Evolutionary conservation across 2,113 vertebrate genomes (phyloP).

Genomic region (Emberiza fucata): DNA sequence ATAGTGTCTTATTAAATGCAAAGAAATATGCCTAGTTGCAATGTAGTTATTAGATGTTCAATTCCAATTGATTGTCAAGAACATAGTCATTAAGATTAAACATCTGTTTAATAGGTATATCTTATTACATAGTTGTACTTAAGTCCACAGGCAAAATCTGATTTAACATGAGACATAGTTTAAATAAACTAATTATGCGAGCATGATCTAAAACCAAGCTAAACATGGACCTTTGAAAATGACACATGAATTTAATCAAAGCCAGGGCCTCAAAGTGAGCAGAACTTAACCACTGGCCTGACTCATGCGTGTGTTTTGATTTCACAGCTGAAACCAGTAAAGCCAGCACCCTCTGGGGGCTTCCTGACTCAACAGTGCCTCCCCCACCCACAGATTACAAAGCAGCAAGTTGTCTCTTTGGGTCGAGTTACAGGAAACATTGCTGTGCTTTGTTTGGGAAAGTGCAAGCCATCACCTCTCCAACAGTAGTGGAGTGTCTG

Average conservation of each 20-base stretch:
- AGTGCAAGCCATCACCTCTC: constrained; percentile 17
- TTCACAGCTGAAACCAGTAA: constrained; percentile 68
- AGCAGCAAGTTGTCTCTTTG: constrained; percentile 47
- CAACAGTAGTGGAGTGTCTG: not conserved
- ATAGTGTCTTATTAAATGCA: constrained; percentile 68
- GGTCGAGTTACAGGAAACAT: constrained; percentile 55
- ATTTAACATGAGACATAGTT: constrained; percentile 79
- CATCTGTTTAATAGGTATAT: constrained; percentile 82
- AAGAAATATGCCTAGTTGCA: constrained; percentile 65
- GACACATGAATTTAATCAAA: constrained; percentile 81
- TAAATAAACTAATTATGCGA: constrained; percentile 83
- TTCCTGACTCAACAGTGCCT: constrained; percentile 28
- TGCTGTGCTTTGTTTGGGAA: constrained; percentile 30
- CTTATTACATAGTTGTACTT: constrained; percentile 77
- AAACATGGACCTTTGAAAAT: constrained; percentile 72
- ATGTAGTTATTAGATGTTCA: constrained; percentile 75
- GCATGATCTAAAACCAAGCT: constrained; percentile 75
- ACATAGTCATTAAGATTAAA: constrained; percentile 76
- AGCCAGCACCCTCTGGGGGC: constrained; percentile 44
- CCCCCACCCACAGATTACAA: constrained; percentile 44
- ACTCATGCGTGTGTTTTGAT: constrained; percentile 56
- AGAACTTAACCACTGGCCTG: constrained; percentile 68
- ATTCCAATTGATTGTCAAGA: constrained; percentile 77
- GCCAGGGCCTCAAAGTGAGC: constrained; percentile 70
- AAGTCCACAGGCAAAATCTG: constrained; percentile 76